Conservation (phyloP, 2,888 invertebrate species). For the Seladonia tumulorum region DNA sequence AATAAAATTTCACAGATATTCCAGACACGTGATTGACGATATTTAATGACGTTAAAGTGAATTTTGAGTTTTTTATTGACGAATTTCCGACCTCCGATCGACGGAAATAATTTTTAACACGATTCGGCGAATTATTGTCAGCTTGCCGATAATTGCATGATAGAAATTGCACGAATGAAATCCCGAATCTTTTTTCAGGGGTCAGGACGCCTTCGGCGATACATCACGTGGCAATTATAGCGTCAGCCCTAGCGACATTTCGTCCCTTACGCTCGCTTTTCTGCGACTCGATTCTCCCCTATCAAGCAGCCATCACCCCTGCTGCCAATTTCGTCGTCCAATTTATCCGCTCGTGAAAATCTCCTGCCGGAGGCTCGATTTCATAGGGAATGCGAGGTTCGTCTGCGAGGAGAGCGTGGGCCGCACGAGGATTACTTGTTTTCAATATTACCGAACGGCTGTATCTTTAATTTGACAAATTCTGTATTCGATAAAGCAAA, state of each 20-base stretch:
- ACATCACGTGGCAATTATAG: conserved; percentile 75
- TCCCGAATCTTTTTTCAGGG: conserved; percentile 18
- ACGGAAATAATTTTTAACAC: background rate
- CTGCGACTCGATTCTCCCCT: conserved; percentile 59
- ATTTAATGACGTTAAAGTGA: background rate
- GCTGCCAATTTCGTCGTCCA: conserved; percentile 74
- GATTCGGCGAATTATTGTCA: background rate
- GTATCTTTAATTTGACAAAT: conserved; percentile 5
- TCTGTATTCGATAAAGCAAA: background rate
- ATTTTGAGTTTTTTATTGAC: background rate
- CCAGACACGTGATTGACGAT: background rate
- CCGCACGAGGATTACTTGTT: conserved; percentile 41
- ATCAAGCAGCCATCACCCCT: conserved; percentile 50
- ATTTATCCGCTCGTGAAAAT: conserved; percentile 75
- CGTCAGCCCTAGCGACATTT: conserved; percentile 62
- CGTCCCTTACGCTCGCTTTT: conserved; percentile 57
- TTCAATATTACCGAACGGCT: conserved; percentile 32
- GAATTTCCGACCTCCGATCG: background rate
- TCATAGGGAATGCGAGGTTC: conserved; percentile 55
- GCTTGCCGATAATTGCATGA: background rate
- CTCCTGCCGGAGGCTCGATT: conserved; percentile 61
- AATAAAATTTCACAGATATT: background rate
- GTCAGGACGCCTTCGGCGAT: conserved; percentile 55
- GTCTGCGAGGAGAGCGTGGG: conserved; percentile 30
- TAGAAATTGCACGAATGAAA: conserved; percentile 34